Base-by-base conservation (phyloP, 1,140 invertebrate genomes). In the Ceratina australensis region DNA sequence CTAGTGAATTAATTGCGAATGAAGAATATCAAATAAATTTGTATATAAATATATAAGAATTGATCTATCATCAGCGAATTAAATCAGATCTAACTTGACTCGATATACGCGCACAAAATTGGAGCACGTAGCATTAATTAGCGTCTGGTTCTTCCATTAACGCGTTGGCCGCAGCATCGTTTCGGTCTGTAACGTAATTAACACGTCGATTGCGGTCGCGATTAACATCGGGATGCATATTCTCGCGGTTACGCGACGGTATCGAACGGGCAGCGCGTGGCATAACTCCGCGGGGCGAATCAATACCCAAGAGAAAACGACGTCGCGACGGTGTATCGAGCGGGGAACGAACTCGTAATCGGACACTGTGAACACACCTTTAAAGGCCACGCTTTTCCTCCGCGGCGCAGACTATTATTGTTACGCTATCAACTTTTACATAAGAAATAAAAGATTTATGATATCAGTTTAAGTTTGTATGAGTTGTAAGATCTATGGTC, bases 281-380 rank as follows among this genome's bases (percentile, higher is more conserved):
- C 72, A 66, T 67, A 74, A 74, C 65, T 66, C 22, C 50, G 52
- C 22, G 26, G 47, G 47, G n/a, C 65, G 66, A 76, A 76, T 76
- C 73, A 50, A 76, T 76, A 69, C 24, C 61, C 33, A 42, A 42
- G 74, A 63, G 57, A 42, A 63, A 77, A 77, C 57, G 22, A 57
- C 42, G 22, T 16, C 42, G 22, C 59, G 16, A 18, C 20, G 68
- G 24, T 28, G 33, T 75, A 75, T 75, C 72, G 72, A 75, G 66
- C 63, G 33, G 66, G 52, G 10, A 42, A 42, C 33, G 33, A 42
- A 54, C 72, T 3, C 52, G 72, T 66, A 66, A 74, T 63, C 33
- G 22, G 61, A 74, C 74, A 72, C 60, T 77, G 67, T 60, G 74
- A 65, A 61, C 79, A 28, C 61, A 52, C 63, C 66, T 59, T 64